These are phyloP conservation scores for Agrotis clavis DNA, from an alignment of 2,888 invertebrate species.

Conservation along the genomic window DNA sequence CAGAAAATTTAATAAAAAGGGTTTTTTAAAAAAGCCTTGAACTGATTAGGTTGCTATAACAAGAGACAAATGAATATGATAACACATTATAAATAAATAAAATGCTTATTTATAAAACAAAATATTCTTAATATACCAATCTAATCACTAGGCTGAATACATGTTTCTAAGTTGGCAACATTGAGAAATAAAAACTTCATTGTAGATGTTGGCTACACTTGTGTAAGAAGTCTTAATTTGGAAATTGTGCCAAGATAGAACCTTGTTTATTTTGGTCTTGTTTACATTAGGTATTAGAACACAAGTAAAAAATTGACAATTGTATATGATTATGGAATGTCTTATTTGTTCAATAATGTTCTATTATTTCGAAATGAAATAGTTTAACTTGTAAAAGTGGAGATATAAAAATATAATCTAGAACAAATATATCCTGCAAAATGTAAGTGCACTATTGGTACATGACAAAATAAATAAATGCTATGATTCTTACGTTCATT, in stretches of 20 bases:
- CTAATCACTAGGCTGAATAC: constrained; percentile 69
- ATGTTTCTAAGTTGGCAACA: constrained; percentile 44
- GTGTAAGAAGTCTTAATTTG: neutral
- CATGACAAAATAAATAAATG: neutral
- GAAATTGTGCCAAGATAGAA: constrained; percentile 40
- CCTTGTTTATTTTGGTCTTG: constrained; percentile 21
- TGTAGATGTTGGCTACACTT: constrained; percentile 27
- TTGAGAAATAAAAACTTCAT: neutral
- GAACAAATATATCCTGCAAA: no score
- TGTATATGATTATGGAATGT: neutral
- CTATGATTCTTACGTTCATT: neutral
- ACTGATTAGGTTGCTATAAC: constrained; percentile 57
- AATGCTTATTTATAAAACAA: constrained; percentile 68
- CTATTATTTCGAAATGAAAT: constrained; percentile 14
- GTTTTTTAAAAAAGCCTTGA: constrained; percentile 23
- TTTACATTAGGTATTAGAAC: constrained; percentile 48
- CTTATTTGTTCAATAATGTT: constrained; percentile 44
- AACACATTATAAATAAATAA: constrained; percentile 64
- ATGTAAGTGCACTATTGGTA: no score
- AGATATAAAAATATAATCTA: neutral
- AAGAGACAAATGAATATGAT: constrained; percentile 46
- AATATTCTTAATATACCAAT: constrained; percentile 72
- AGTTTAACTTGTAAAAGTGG: neutral
- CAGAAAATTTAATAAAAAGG: constrained; percentile 1
- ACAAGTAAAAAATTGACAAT: neutral